These are phyloP conservation scores for Thunnus maccoyii DNA, from an alignment of 2,113 vertebrate species.

Conservation along the genomic window DNA sequence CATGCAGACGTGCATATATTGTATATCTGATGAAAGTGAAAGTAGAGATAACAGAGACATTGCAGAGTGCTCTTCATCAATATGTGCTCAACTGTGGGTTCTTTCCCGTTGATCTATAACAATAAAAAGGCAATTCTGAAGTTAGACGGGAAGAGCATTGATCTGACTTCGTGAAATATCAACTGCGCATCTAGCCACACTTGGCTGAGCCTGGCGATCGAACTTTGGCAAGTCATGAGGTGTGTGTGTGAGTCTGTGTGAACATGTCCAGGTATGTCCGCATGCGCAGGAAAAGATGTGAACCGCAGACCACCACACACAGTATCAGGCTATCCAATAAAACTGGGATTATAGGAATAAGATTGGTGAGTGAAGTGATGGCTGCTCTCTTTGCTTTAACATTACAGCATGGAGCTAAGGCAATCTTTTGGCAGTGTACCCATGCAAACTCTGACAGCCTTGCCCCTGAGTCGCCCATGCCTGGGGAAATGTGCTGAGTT, in stretches of 20 bases:
- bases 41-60: constrained; percentile 20
- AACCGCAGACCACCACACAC: background rate
- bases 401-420: constrained; percentile 57
- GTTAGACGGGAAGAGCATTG: constrained; percentile 58
- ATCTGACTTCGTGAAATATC: constrained; percentile 69
- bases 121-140: constrained; percentile 70
- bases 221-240: constrained; percentile 33
- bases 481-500: constrained; percentile 66
- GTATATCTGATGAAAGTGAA: constrained; percentile 28
- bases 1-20: background rate
- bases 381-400: constrained; percentile 58
- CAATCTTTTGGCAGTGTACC: constrained; percentile 59
- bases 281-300: constrained; percentile 2
- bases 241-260: constrained; percentile 21
- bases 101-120: constrained; percentile 60
- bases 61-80: constrained; percentile 44
- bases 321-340: constrained; percentile 61
- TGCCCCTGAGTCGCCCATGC: constrained; percentile 51
- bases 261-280: constrained; percentile 6
- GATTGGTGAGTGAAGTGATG: constrained; percentile 46
- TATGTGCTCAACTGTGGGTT: constrained; percentile 36
- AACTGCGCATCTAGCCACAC: constrained; percentile 52
- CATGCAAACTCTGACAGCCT: constrained; percentile 59
- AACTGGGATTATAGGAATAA: constrained; percentile 64
- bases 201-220: constrained; percentile 53